Conservation (phyloP, 2,797 vertebrate species). For the Siniperca obscura region DNA sequence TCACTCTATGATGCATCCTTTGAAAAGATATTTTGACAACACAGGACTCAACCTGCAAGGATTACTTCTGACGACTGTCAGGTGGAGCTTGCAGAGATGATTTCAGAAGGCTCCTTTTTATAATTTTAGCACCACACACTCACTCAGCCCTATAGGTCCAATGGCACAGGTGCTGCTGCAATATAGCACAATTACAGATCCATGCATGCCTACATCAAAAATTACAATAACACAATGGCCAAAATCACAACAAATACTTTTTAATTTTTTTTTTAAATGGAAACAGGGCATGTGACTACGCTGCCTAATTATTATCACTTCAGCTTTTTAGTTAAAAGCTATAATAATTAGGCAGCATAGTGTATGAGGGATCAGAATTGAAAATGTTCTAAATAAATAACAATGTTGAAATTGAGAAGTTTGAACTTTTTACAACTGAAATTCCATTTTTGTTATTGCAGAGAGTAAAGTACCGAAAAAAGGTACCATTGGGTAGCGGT, state of each 20-base stretch:
- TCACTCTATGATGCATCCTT: slow-evolving; percentile 47
- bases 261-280: too few species aligned
- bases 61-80: slow-evolving; percentile 59
- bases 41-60: slow-evolving; percentile 58
- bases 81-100: slow-evolving; percentile 45
- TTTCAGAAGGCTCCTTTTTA: slow-evolving; percentile 46
- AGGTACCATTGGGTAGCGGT: too few species aligned
- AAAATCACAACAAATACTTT: background rate
- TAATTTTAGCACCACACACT: slow-evolving; percentile 34
- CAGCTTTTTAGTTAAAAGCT: too few species aligned
- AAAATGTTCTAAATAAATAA: too few species aligned
- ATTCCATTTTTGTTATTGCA: too few species aligned
- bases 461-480: too few species aligned
- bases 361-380: too few species aligned
- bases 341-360: too few species aligned
- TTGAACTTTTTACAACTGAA: too few species aligned
- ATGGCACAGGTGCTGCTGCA: slow-evolving; percentile 25
- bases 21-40: slow-evolving; percentile 65
- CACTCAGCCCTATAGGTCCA: slow-evolving; percentile 36
- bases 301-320: too few species aligned
- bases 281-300: too few species aligned
- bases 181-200: slow-evolving; percentile 46
- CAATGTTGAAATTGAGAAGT: too few species aligned
- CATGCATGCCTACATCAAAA: slow-evolving; percentile 19
- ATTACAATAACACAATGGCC: background rate